Conservation (phyloP, 2,797 vertebrate genomes). For the Cirrhinus mrigala region DNA sequence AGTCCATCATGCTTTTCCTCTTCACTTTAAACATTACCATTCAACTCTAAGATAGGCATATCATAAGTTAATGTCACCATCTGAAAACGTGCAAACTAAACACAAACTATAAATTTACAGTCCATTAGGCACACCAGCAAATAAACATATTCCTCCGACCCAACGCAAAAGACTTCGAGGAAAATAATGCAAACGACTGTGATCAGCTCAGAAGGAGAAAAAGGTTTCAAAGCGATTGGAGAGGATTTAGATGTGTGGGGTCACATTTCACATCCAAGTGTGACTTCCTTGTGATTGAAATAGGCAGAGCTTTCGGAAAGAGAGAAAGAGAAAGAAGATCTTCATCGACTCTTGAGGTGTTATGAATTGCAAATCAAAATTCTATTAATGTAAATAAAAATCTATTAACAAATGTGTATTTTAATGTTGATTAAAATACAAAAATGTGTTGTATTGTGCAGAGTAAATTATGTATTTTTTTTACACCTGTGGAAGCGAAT, state of each 20-base stretch:
- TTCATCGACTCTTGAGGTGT: neutral
- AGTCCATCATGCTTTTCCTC: neutral
- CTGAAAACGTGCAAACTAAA: neutral
- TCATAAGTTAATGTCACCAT: neutral
- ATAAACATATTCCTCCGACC: neutral
- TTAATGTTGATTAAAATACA: neutral
- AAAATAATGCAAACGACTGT: neutral
- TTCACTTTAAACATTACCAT: neutral
- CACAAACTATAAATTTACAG: neutral
- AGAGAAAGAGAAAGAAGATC: neutral
- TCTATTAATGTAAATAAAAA: neutral
- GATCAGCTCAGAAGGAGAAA: neutral
- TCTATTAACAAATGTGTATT: neutral
- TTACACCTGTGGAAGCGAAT: neutral
- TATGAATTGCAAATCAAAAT: neutral
- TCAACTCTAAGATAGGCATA: neutral
- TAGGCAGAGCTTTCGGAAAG: neutral
- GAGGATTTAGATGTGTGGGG: constrained; percentile 22
- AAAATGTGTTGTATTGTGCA: neutral
- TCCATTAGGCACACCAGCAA: neutral
- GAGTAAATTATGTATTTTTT: no score
- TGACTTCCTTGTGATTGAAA: constrained; percentile 53
- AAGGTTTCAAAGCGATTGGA: neutral
- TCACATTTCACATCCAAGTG: constrained; percentile 50
- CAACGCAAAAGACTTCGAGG: neutral